Evolutionary conservation across 1,140 invertebrate species (phyloP), one percentile per base, ranked within the genome.

Genomic region (Eubasilissa regina): DNA sequence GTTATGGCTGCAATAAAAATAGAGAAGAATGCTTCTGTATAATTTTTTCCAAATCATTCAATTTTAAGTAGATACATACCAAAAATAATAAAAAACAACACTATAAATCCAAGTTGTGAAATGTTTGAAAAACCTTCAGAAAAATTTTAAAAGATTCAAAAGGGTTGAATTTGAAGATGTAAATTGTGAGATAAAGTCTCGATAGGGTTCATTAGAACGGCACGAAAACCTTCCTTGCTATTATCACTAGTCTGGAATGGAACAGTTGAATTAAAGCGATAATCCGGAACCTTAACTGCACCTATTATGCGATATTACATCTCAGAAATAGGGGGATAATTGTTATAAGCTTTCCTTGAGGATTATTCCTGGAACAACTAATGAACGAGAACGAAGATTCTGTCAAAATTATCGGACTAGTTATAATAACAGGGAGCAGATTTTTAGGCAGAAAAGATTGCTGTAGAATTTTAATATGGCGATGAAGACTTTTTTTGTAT

Each of bases 301-400:
- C 55, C 72, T 56, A 79, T 79, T 73, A 72, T 79, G 53, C 55
- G 58, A 74, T 73, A 73, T 73, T 73, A 73, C 53, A 73, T 51
- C 68, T 73, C 48, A 35, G 47, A 10, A 68, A 77, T 66, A 44
- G 58, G 15, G 62, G 74, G 78, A 70, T 80, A 80, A 80, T 80
- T 80, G 78, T 80, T 76, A 80, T 80, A 70, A 74, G 60, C 62
- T 76, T 56, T 58, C 43, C 53, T 56, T 58, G 43, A 58, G 73
- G 62, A 80, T 80, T 75, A 76, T 76, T 64, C 53, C 21, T 44
- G 74, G 62, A 44, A 44, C 74, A 55, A 74, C 66, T 80, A 80
- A 80, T 80, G 78, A 76, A 74, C 19, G 64, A 56, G 78, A 80
- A 80, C 78, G 60, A 76, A 80, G 68, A 64, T 62, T 44, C 58